Evolutionary conservation across 2,888 invertebrate species (phyloP).

Genomic region (Lochmaea capreae): DNA sequence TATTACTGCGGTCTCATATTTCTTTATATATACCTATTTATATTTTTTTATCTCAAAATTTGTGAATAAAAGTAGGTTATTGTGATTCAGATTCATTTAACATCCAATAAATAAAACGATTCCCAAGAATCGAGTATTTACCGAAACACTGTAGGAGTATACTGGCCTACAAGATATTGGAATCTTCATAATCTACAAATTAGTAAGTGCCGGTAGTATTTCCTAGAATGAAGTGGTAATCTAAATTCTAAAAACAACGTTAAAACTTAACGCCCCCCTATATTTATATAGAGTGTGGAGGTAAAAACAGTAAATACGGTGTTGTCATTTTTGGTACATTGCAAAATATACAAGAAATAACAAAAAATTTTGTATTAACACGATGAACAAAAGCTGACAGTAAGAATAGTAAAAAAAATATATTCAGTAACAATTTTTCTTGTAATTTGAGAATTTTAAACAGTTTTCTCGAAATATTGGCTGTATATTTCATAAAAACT

Average conservation of each 20-base stretch:
- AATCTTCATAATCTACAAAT: conserved; percentile 2
- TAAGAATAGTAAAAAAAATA: not conserved
- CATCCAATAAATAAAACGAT: not conserved
- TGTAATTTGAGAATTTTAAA: too few relatives aligned
- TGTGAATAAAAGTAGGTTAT: too few relatives aligned
- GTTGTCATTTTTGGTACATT: not conserved
- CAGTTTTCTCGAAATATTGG: too few relatives aligned
- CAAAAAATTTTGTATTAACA: not conserved
- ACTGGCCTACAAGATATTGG: not conserved
- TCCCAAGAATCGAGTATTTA: not conserved
- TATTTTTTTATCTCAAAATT: too few relatives aligned
- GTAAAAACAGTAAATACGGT: not conserved
- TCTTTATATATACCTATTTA: too few relatives aligned
- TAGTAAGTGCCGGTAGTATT: conserved; percentile 2
- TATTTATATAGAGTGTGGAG: not conserved
- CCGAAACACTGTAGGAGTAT: conserved; percentile 1
- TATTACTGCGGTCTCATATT: too few relatives aligned
- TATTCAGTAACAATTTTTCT: too few relatives aligned
- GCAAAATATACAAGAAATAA: not conserved
- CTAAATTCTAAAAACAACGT: not conserved
- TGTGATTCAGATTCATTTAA: not conserved
- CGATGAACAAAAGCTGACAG: not conserved
- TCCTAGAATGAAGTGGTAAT: not conserved
- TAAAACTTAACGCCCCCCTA: not conserved
- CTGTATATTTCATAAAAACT: too few relatives aligned